Evolutionary conservation across 2,797 vertebrate species (phyloP), one percentile per base, ranked within the genome.

Genomic region (Echeneis naucrates): DNA sequence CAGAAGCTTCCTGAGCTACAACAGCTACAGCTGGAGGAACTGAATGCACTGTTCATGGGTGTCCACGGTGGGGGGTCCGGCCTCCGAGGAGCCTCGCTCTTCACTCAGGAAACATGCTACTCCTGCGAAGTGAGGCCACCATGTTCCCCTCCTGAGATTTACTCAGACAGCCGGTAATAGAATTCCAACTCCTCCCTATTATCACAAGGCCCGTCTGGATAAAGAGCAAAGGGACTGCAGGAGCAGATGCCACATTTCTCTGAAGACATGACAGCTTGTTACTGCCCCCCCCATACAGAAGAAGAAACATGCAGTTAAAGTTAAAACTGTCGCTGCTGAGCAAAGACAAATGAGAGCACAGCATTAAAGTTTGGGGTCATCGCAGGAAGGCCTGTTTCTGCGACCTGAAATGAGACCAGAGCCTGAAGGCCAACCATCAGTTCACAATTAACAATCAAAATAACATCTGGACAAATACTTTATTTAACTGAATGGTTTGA

Each of bases 151-250:
- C 23, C 21, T 0, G 6, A 30, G 30, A 45, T 23, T 7, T 19
- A 27, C 26, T 56, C 17, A 5, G 30, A 51, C 16, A 51, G 62
- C 4, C 19, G 30, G 26, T 54, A 71, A 54, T 23, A 50, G 40
- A 71, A 26, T 40, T 26, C 23, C 19, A 57, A 17, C 11, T 32
- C 19, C 24, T 65, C 37, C 32, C 33, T 38, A 40, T 77, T 13
- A 53, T 59, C 27, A 24, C 27, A 63, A 37, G 11, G 24, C 23
- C 33, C 48, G 21, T 40, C 26, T 62, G 19, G 14, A 11, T 62
- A 45, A 67, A 50, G 27, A 32, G 52, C 26, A 11, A 37, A 51
- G 47, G 38, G 12, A 52, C 27, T 71, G 17, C 52, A 7, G 26
- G 38, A 67, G 51, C 57, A 48, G 1, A 44, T 44, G 42, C 30